Evolutionary conservation across 2,888 invertebrate genomes (phyloP), one percentile per base, ranked within the genome.

Genomic region (Labia minor): DNA sequence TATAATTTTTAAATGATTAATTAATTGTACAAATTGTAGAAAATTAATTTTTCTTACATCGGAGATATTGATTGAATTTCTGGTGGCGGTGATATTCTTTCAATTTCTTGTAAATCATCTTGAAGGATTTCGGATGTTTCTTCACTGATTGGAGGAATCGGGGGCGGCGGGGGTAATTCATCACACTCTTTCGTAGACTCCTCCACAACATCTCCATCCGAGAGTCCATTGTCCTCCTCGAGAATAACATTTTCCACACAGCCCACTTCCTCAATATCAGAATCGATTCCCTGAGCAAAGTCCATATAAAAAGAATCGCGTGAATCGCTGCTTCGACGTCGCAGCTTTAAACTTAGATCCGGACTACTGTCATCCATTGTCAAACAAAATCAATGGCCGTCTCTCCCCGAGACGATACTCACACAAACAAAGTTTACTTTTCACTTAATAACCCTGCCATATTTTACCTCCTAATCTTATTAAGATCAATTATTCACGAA

Each of bases 231-330:
- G 19, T 64, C 67, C 21, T 33, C 66, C 65, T 63, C 33, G 63
- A 66, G 33, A 61, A 49, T 49, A 3, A 49, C 49, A 14, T 49
- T 49, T 26, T 3, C 4, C 16, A 8, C 49, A n/a, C 14, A 49
- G 2, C 2, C 49, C 3, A 11, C 82, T 78, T 91, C 91, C 77
- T 91, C 91, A 74, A 91, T 92, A 76, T 92, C 92, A 19, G 91
- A 91, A 78, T 92, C 92, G 76, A 92, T 92, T 69, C 92, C 92
- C 76, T 80, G 90, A 74, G 90, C 92, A 76, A 92, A 90, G 79
- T 92, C 91, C 91, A 92, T 90, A 75, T 92, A 92, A 77, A 91
- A 92, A 67, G 90, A 91, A 78, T 92, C 92, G 71, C 91, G 82
- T 37, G 92, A 92, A 78, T 91, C 92, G 76, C 90, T 90, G 37